Conservation (phyloP, 2,113 vertebrate species). For the Grus americana region DNA sequence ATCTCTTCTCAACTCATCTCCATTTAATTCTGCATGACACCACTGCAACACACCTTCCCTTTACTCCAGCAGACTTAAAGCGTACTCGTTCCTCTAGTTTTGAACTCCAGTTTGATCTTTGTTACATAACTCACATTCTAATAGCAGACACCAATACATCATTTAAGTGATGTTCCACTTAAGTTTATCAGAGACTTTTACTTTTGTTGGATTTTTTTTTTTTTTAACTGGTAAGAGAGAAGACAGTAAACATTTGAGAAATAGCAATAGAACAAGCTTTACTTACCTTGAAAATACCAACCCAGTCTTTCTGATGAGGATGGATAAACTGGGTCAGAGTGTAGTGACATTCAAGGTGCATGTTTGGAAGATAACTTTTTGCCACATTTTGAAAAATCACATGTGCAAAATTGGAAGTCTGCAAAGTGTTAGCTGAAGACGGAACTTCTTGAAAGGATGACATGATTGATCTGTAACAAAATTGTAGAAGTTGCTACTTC, state of each 20-base stretch:
- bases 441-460: constrained; percentile 85
- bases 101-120: background rate
- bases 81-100: background rate
- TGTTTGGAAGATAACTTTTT: constrained; percentile 95
- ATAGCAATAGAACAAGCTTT: background rate
- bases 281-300: constrained; percentile 97
- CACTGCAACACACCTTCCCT: background rate
- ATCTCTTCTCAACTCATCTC: background rate
- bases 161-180: background rate
- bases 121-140: background rate
- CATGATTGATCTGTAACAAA: constrained; percentile 82
- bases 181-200: background rate
- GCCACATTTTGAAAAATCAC: constrained; percentile 99
- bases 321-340: constrained; percentile 94
- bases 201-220: background rate
- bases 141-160: background rate
- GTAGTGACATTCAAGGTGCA: constrained; percentile 93
- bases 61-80: background rate
- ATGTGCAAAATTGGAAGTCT: constrained; percentile 97
- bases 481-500: background rate
- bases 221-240: background rate
- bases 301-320: constrained; percentile 96
- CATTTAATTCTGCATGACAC: background rate
- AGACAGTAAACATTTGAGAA: background rate
- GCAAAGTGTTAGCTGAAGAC: constrained; percentile 78